Percentiles rank a stretch among this genome's conserved stretches.
These are phyloP conservation scores for Dasypus novemcinctus DNA, from an alignment of 2,113 vertebrate genomes.

Conservation along the genomic window DNA sequence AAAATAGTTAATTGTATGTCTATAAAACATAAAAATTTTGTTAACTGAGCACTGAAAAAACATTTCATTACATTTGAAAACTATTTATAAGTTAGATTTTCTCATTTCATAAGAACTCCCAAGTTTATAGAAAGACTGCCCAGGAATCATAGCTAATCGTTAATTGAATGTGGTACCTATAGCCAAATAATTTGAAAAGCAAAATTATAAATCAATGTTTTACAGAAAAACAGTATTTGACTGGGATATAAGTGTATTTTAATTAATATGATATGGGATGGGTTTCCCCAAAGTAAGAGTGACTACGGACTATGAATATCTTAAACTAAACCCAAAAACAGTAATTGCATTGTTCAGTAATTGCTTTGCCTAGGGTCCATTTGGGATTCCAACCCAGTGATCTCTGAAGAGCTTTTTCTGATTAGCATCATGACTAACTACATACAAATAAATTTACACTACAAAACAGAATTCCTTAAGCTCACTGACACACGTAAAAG, in stretches of 20 bases:
- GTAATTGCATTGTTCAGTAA: not conserved
- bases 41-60: not conserved
- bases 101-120: not conserved
- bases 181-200: not conserved
- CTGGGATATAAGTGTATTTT: not conserved
- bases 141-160: not conserved
- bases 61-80: not conserved
- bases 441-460: constrained; percentile 4
- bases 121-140: not conserved
- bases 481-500: not conserved
- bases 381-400: not conserved
- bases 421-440: not conserved
- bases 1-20: not conserved
- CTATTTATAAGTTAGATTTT: not conserved
- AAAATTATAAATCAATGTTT: constrained; percentile 17
- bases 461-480: constrained; percentile 20
- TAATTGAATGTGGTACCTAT: not conserved
- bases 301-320: not conserved
- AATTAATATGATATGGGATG: not conserved
- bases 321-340: not conserved
- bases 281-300: not conserved
- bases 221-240: not conserved
- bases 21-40: not conserved
- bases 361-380: not conserved
- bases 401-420: constrained; percentile 23